These are phyloP conservation scores for Anguilla marmorata DNA, from an alignment of 2,797 vertebrate species.

Conservation along the genomic window DNA sequence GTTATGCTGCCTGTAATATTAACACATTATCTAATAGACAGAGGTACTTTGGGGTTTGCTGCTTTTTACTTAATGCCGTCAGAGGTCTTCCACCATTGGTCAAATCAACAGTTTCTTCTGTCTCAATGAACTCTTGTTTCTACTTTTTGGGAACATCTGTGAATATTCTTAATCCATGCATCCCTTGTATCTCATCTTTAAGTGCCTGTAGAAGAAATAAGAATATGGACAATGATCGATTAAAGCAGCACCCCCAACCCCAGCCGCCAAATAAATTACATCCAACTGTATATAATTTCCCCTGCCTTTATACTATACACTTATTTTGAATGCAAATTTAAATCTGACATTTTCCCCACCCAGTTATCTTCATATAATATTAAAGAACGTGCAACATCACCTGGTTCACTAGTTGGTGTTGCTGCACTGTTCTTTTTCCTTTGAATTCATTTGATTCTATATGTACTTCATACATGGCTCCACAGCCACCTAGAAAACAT, in stretches of 20 bases:
- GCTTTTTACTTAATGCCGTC: background rate
- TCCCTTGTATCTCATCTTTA: conserved; percentile 78
- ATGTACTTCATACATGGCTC: conserved; percentile 95
- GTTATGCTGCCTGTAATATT: background rate
- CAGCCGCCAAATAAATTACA: too few species aligned
- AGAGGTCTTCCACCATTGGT: background rate
- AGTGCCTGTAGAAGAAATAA: conserved; percentile 67
- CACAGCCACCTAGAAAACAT: conserved; percentile 82
- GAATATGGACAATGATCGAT: background rate
- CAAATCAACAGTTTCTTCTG: background rate
- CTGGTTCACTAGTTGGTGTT: conserved; percentile 93
- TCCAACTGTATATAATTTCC: background rate
- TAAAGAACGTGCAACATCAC: conserved; percentile 59
- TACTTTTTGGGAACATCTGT: conserved; percentile 73
- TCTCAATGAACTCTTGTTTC: conserved; percentile 24
- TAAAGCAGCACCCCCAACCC: background rate
- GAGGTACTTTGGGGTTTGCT: background rate
- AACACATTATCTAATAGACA: background rate
- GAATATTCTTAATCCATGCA: conserved; percentile 81
- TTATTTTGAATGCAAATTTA: background rate
- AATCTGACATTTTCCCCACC: background rate
- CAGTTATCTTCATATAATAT: background rate
- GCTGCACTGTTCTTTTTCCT: conserved; percentile 87
- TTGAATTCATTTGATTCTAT: conserved; percentile 91
- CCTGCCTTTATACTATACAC: background rate